Evolutionary conservation across 2,888 invertebrate genomes (phyloP), one percentile per base, ranked within the genome.

Genomic region (Polylopha cassiicola): DNA sequence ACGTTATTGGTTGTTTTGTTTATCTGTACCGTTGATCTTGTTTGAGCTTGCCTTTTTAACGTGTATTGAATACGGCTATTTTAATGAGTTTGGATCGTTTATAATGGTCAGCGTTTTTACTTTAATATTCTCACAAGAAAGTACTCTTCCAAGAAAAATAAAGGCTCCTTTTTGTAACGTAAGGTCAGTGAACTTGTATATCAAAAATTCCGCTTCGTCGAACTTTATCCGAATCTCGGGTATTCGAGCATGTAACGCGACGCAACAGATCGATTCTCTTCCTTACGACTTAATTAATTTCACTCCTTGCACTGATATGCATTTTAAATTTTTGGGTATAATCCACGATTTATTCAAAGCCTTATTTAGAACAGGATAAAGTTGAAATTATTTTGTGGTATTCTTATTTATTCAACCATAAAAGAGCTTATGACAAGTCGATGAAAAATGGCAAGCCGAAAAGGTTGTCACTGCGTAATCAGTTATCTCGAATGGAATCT

Each of bases 231-330:
- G 49, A 58, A 49, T 52, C 31, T 21, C 34, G 43, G 37, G 46
- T 50, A 71, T 69, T 67, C 69, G 68, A 66, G 69, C 78, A 68
- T 68, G 58, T 70, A 73, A 81, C 65, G 55, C 65, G 73, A 78
- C 47, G 51, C 61, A 71, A 63, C 81, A 73, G 65, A 70, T 73
- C 74, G 74, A 81, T 78, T 73, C 66, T 62, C 58, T 66, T 62
- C 61, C 65, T 61, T 67, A 68, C 61, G 64, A 65, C 71, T 75
- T 76, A 72, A 79, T 79, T 77, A 77, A 77, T 74, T 77, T 74
- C 66, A 41, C 41, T 41, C 36, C 36, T 21, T 41, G 41, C 34
- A 20, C 30, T n/a, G n/a, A n/a, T n/a, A n/a, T n/a, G n/a, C n/a
- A n/a, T n/a, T 41, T 30, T 30, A 36, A 36, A 36, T 36, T 41